Conservation (phyloP, 2,888 invertebrate species). For the Acronicta alni region DNA sequence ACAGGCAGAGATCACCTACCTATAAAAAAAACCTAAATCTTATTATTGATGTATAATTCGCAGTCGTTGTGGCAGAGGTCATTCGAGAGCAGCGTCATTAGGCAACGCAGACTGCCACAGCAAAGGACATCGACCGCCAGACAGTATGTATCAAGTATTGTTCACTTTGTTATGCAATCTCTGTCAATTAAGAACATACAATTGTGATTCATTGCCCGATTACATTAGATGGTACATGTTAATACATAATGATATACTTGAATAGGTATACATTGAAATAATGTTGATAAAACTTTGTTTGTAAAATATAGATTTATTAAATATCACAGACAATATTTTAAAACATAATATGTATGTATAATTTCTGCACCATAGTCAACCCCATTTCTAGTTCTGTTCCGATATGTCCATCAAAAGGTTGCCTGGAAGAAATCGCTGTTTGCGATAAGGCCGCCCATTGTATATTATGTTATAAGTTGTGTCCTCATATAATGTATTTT, state of each 20-base stretch:
- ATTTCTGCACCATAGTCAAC: no score
- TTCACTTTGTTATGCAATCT: conserved; percentile 16
- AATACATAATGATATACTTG: not conserved
- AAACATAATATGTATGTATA: no score
- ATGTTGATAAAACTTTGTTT: no score
- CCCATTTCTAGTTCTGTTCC: no score
- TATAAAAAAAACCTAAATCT: conserved; percentile 1
- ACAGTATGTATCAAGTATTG: conserved; percentile 71
- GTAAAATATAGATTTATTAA: no score
- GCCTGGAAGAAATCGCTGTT: no score
- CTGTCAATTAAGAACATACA: conserved; percentile 20
- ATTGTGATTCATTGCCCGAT: conserved; percentile 25
- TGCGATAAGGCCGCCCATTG: no score
- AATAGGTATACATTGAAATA: not conserved
- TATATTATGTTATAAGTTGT: no score
- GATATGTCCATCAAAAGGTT: no score
- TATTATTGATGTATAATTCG: conserved; percentile 41
- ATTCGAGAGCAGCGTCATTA: conserved; percentile 95
- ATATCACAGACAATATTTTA: no score
- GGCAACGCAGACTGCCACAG: conserved; percentile 86
- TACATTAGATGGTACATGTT: not conserved
- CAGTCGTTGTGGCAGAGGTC: conserved; percentile 89
- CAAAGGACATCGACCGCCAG: conserved; percentile 81
- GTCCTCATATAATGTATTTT: no score
- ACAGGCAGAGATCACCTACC: no score